These are phyloP conservation scores for Pherbina coryleti DNA, from an alignment of 2,888 invertebrate species.

Conservation along the genomic window DNA sequence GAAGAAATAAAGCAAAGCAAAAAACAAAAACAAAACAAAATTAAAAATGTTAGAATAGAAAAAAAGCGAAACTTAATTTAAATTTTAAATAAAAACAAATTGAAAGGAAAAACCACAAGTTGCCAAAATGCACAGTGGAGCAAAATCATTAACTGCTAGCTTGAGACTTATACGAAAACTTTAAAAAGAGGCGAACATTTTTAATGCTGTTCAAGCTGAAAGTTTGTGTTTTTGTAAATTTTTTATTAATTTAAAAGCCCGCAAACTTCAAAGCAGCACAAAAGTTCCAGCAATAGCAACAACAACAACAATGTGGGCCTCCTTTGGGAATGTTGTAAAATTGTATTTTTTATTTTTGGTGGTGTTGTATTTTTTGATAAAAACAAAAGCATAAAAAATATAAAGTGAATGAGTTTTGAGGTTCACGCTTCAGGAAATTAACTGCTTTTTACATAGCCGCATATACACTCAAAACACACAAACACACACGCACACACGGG, in stretches of 20 bases:
- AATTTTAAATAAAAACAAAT: constrained; percentile 22
- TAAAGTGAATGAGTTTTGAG: constrained; percentile 14
- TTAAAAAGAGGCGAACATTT: background rate
- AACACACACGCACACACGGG: background rate
- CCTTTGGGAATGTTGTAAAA: background rate
- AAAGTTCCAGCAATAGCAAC: background rate
- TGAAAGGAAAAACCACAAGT: background rate
- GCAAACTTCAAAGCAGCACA: background rate
- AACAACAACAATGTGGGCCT: background rate
- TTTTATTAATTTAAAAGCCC: background rate
- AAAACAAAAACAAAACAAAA: background rate
- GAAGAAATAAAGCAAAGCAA: background rate
- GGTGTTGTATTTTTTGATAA: background rate
- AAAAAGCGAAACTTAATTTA: constrained; percentile 2
- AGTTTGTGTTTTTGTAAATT: background rate
- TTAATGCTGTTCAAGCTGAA: background rate
- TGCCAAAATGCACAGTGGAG: background rate
- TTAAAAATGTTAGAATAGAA: background rate
- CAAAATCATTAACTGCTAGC: background rate
- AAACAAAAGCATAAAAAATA: background rate
- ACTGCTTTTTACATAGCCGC: constrained; percentile 1
- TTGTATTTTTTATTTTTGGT: too few species aligned
- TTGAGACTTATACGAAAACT: too few species aligned
- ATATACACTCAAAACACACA: background rate
- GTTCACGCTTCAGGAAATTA: constrained; percentile 25